These are phyloP conservation scores for Chaetops frenatus DNA, from an alignment of 2,113 vertebrate species.

Conservation along the genomic window DNA sequence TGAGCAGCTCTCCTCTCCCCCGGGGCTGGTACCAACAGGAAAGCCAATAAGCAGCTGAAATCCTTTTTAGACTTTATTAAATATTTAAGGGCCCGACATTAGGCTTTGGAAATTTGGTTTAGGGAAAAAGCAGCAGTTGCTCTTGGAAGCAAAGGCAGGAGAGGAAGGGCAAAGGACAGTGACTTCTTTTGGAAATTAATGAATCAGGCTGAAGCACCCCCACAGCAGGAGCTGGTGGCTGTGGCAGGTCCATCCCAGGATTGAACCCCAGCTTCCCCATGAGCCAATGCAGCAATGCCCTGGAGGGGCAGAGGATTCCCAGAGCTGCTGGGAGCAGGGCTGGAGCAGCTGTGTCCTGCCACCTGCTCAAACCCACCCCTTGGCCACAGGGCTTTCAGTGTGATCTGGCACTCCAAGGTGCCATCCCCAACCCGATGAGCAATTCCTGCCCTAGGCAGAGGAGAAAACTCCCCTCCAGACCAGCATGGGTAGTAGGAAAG, in stretches of 20 bases:
- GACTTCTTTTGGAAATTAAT: background rate
- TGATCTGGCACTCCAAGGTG: accelerated
- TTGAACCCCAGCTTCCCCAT: background rate
- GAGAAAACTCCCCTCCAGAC: background rate
- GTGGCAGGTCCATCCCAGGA: background rate
- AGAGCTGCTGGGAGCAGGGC: background rate
- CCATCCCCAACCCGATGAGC: accelerated
- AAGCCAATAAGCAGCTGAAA: slow-evolving; percentile 42
- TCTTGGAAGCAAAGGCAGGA: background rate
- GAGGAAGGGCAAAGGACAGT: background rate
- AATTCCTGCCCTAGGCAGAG: background rate
- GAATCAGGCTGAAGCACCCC: background rate
- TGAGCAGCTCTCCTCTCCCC: slow-evolving; percentile 15
- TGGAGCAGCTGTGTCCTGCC: background rate
- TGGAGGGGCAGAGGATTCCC: background rate
- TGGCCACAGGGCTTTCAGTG: background rate
- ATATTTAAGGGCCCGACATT: slow-evolving; percentile 28
- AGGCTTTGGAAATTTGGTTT: background rate
- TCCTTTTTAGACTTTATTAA: slow-evolving; percentile 53
- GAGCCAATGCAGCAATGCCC: accelerated
- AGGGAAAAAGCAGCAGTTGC: background rate
- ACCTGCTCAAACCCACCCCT: background rate
- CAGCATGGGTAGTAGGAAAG: accelerated
- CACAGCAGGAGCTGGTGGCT: background rate
- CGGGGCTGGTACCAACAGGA: background rate